Conservation (phyloP, 2,797 vertebrate species). For the Lateolabrax maculatus region DNA sequence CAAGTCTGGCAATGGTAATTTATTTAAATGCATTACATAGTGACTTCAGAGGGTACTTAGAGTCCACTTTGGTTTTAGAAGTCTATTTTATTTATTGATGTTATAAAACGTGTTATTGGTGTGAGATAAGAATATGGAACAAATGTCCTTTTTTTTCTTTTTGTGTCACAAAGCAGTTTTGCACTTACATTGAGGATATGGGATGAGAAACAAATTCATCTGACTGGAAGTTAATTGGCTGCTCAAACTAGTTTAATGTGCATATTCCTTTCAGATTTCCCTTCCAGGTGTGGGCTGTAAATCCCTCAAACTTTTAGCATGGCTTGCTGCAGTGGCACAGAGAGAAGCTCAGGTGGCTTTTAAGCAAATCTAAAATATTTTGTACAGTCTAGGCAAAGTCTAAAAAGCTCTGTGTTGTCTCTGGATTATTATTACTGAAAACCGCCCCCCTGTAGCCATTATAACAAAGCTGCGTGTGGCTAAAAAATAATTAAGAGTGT, state of each 20-base stretch:
- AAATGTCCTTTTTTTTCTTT: background rate
- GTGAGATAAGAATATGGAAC: background rate
- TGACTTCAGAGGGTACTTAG: background rate
- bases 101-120: background rate
- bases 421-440: constrained; percentile 19
- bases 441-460: constrained; percentile 7
- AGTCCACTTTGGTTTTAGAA: background rate
- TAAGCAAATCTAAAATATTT: constrained; percentile 12
- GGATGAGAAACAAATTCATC: background rate
- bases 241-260: constrained; percentile 10
- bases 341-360: constrained; percentile 22
- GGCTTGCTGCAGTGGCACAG: background rate
- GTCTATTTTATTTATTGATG: background rate
- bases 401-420: background rate
- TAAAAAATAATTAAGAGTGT: constrained; percentile 40
- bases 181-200: background rate
- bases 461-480: constrained; percentile 35
- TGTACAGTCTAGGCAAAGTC: background rate
- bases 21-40: background rate
- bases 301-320: constrained; percentile 10
- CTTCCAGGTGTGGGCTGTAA: constrained; percentile 31
- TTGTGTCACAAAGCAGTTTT: background rate
- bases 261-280: constrained; percentile 31
- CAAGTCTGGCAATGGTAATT: background rate
- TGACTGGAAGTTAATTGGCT: constrained; percentile 3